Evolutionary conservation across 2,797 vertebrate species (phyloP), one percentile per base, ranked within the genome.

Genomic region (Myioborus miniatus): DNA sequence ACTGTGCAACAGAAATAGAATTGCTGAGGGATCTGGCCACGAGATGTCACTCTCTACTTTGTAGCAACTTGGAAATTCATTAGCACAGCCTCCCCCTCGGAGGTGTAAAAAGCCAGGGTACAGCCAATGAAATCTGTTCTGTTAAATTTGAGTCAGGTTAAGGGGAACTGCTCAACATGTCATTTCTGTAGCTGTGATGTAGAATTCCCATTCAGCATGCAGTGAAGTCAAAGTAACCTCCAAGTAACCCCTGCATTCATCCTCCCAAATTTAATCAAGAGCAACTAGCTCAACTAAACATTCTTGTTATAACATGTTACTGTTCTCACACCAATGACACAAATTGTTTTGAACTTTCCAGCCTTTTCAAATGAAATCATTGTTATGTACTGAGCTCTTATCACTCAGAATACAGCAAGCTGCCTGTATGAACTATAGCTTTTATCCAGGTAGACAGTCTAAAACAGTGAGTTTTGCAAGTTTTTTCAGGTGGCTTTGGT

Each of bases 31-130:
- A 53, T 81, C 37, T 71, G 71, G 39, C 91, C 95, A 94, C 68
- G 5, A 96, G 88, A 93, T 92, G 94, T 94, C 95, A 91, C 93
- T 69, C 77, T 96, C 72, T 46, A 2, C 88, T 85, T 70, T 15
- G 67, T 16, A 55, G 47, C 37, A 82, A 23, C 30, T 32, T 27
- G 22, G 30, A 68, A 53, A 74, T 47, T 59, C n/a, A 26, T 30
- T 7, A 52, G 23, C 15, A 11, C 8, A 63, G 20, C 30, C 14
- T 72, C 50, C 26, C 24, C 47, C 49, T 34, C 16, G 3, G 18
- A 59, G 30, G 37, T 37, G 37, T 11, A 41, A 67, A 49, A 80
- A 36, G 34, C 30, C 1, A 0, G 15, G 12, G 22, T 5, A 47
- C 8, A 55, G 58, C 16, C 75, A 95, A 36, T 3, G 46, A 52